A percentile compares a stretch with the other conserved stretches of the same genome.
Conservation (phyloP, 2,113 vertebrate genomes). For the Setophaga coronata region DNA sequence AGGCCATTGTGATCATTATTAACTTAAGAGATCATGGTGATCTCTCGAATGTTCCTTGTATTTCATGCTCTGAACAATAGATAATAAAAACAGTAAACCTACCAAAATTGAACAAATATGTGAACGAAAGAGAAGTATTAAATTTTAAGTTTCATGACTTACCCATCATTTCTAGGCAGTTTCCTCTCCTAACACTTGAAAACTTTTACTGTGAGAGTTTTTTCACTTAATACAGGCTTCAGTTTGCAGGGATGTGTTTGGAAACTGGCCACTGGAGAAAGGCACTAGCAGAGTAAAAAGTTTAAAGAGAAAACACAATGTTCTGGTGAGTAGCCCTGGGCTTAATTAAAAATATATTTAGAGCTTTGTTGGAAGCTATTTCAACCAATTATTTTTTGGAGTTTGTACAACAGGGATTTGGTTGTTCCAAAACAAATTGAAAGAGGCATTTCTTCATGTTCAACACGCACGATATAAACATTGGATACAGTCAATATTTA, state of each 20-base stretch:
- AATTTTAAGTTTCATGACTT: background rate
- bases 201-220: background rate
- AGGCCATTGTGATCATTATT: background rate
- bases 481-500: background rate
- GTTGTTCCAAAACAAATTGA: background rate
- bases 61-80: background rate
- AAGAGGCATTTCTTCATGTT: background rate
- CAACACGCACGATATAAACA: background rate
- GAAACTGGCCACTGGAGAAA: background rate
- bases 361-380: background rate
- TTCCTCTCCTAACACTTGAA: background rate
- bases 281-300: background rate
- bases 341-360: conserved; percentile 20
- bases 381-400: background rate
- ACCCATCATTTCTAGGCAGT: background rate
- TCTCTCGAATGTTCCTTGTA: background rate
- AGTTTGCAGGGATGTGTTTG: background rate
- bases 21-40: background rate
- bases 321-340: background rate
- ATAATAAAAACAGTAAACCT: background rate
- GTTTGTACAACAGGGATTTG: background rate
- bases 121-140: background rate
- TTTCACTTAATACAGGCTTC: background rate
- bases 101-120: background rate
- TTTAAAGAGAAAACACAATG: background rate